A percentile compares a stretch with the other conserved stretches of the same genome.
Conservation (phyloP, 2,888 invertebrate genomes). For the Miltochrista miniata region DNA sequence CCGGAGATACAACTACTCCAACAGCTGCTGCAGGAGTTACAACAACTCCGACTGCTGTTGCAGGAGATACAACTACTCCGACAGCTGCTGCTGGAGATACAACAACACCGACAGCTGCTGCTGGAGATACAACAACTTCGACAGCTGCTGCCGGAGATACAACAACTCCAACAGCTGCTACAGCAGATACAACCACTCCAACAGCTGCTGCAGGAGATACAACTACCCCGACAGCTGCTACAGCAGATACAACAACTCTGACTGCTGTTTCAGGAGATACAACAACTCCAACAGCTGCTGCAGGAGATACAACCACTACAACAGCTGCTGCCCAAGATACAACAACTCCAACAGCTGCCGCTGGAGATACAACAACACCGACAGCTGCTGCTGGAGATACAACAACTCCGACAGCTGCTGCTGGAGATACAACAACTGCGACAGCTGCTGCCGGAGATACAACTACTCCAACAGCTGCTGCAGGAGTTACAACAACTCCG, state of each 20-base stretch:
- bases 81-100: background rate
- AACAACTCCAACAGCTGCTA: too few relatives aligned
- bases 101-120: background rate
- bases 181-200: slow-evolving; percentile 1
- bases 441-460: background rate
- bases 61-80: background rate
- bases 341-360: background rate
- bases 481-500: background rate
- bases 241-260: background rate
- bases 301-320: background rate
- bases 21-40: background rate
- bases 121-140: background rate
- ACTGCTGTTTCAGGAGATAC: background rate
- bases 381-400: background rate
- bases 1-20: slow-evolving; percentile 1
- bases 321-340: too few relatives aligned
- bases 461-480: background rate
- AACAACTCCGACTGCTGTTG: background rate
- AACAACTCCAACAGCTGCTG: background rate
- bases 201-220: background rate
- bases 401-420: background rate
- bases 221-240: background rate
- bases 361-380: slow-evolving; percentile 1
- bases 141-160: background rate
- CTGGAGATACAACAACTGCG: background rate